Evolutionary conservation across 2,888 invertebrate genomes (phyloP), one percentile per base, ranked within the genome.

Genomic region (Gryllus longicercus): DNA sequence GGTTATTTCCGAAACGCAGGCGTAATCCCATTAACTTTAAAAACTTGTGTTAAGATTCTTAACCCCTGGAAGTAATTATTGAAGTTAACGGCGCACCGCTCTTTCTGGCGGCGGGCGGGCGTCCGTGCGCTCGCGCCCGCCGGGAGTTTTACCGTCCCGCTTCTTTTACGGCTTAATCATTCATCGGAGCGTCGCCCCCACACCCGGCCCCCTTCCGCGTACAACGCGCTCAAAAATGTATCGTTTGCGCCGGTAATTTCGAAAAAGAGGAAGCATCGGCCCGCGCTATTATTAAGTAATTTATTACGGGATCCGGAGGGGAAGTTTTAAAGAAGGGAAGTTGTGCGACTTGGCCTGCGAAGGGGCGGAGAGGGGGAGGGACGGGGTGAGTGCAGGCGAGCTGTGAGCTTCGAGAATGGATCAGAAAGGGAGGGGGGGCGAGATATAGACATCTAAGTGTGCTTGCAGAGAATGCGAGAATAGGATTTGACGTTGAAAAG

Each of bases 1-100:
- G 63, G 16, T 63, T 63, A 63, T 63, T 63, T 63, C 63, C 63
- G 63, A 63, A 63, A 63, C 63, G 63, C 14, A 5, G n/a, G 63
- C n/a, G 63, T 63, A 63, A 63, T 63, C 14, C 63, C 63, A n/a
- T 63, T 63, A 63, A 63, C 16, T 63, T 63, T 63, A 63, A 63
- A 63, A 63, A 63, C 63, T 63, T 63, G 63, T 63, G 63, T 63
- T 63, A 63, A 63, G 63, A 16, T 63, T 63, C 63, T 63, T 63
- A 63, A 63, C 16, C 63, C 63, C 63, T 63, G 63, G 63, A 63
- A 63, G 63, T 63, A 63, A 63, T 63, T 63, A 63, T 63, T 63
- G 63, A 63, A 63, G 63, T 63, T 63, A 63, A 63, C 63, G n/a
- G 63, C 63, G 63, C 63, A 1, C 63, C 14, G 63, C 63, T 63